Base-by-base conservation (phyloP, 2,888 invertebrate genomes). In the Drosophila longiperda region DNA sequence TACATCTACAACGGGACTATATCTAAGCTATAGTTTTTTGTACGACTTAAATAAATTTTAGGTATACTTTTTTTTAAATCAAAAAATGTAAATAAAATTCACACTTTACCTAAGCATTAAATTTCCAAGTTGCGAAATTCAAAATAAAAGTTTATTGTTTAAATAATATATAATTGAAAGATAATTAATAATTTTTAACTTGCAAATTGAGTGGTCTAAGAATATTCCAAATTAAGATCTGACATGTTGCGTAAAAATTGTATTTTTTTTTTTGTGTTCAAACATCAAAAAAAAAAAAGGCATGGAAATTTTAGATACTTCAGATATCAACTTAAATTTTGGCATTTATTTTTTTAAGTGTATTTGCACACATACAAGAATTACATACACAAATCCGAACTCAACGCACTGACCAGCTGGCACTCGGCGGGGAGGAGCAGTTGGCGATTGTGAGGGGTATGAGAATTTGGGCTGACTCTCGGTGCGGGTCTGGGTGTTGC, bases 371-470 rank as follows among this genome's bases (percentile, higher is more conserved):
- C 32, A 20, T 48, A 29, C 20, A 7, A 60, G 26, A 6, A 36
- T 15, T 23, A 32, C 49, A 17, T 15, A 36, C 26, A 32, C 42
- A 33, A 29, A 53, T 23, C 33, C 26, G 2, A 38, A 61, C 53
- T 53, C 17, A 40, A 42, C 23, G 20, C 15, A 52, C 52, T 40
- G 38, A 5, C 40, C 61, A 67, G 53, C 42, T 42, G 38, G 15
- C 32, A 33, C 17, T 33, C 20, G n/a, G 15, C n/a, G 20, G 29
- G n/a, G 23, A 20, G 4, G 33, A 36, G 15, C 29, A 29, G 29
- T 29, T 6, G 29, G 5, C 29, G 6, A 29, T 6, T 6, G 29
- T 29, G 29, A 29, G 29, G 29, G 29, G 26, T 8, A n/a, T 38
- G 55, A 20, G 53, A 57, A 38, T 29, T n/a, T 54, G n/a, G 45